Evolutionary conservation across 2,888 invertebrate species (phyloP), one percentile per base, ranked within the genome.

Genomic region (Polylopha cassiicola): DNA sequence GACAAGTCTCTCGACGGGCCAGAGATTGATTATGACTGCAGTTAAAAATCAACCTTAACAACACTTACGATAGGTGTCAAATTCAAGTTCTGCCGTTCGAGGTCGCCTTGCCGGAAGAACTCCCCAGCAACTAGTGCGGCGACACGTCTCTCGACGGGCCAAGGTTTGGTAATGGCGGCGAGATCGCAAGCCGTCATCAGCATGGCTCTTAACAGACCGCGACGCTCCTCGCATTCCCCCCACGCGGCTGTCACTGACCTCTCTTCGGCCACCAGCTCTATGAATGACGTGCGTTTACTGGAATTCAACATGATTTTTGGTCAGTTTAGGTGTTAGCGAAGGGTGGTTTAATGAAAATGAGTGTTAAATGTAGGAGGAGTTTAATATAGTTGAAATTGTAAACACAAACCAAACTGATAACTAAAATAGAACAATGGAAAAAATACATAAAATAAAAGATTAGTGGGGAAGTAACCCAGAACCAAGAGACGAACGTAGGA

Each of bases 161-260:
- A 97, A 1, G 97, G 97, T 72, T 97, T 97, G 33, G 95, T 95
- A 62, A 97, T 97, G 49, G 97, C 97, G 37, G 96, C 95, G 52
- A 97, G 87, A 87, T 97, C 97, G 77, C 96, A 97, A 21, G 95
- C 95, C 14, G 97, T 97, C 97, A 97, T 97, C 70, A 95, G 87
- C 96, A 97, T 97, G 6, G 94, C 95, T 15, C 96, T 89, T 33
- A 95, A 81, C 41, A 97, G 81, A 34, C 94, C 94, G 36, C 95
- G 89, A 50, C 95, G 91, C 49, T 92, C 92, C 44, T 92, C 92
- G 51, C 88, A 87, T 42, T 87, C 88, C 89, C 95, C 95, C 80
- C 87, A 85, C 39, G 88, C 87, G 2, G 86, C 50, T 0, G 65
- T 54, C 32, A 68, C 74, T 2, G 46, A 48, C 1, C 76, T 61